phyloP scores from a whole-genome alignment of 2,888 invertebrate genomes.

The Drosophila subquinaria region DNA sequence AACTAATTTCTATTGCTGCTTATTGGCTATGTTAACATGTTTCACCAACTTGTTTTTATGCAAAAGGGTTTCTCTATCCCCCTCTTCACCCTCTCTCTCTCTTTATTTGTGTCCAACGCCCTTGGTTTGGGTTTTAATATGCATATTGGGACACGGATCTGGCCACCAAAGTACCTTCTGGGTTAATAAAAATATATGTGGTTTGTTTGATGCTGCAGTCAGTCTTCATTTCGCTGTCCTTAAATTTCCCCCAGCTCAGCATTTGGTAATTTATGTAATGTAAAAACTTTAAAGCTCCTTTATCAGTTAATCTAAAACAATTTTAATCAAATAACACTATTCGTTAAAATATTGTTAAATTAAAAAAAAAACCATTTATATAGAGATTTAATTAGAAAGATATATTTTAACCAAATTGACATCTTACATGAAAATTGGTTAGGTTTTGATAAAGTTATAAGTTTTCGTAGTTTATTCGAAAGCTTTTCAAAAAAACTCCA shows the following conservation, averaged over 20 bases:
- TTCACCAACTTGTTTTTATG: constrained; percentile 78
- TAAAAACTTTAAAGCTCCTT: background rate
- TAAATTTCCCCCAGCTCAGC: background rate
- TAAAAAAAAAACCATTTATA: background rate
- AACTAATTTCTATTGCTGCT: constrained; percentile 81
- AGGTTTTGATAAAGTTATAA: background rate
- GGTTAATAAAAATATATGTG: constrained; percentile 80
- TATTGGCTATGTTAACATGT: constrained; percentile 83
- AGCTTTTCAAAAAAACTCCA: too few species aligned
- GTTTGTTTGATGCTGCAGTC: constrained; percentile 69
- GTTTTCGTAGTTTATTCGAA: too few species aligned
- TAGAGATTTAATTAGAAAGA: too few species aligned
- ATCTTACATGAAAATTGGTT: too few species aligned
- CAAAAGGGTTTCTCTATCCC: constrained; percentile 62
- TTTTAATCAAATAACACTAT: background rate
- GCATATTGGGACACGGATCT: constrained; percentile 70
- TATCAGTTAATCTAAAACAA: background rate
- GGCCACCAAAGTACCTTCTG: constrained; percentile 65
- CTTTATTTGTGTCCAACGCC: constrained; percentile 3
- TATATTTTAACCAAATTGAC: background rate
- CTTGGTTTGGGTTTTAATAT: constrained; percentile 57
- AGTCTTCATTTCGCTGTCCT: constrained; percentile 33
- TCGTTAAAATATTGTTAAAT: background rate
- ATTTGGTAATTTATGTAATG: too few species aligned
- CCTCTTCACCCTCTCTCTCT: background rate